Conservation (phyloP, 2,113 vertebrate genomes). For the Phrynosoma platyrhinos region DNA sequence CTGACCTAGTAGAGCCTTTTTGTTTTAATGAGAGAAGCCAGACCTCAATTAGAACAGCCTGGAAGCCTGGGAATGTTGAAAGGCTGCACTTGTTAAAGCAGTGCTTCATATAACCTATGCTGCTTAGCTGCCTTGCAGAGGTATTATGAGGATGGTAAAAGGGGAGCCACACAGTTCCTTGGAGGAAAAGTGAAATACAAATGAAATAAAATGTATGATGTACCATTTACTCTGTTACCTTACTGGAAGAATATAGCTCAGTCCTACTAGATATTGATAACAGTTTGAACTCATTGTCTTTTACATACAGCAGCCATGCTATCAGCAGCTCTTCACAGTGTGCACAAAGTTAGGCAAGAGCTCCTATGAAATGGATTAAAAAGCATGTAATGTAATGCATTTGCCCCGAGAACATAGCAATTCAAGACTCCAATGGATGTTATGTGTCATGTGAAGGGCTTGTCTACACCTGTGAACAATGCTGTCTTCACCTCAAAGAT, state of each 20-base stretch:
- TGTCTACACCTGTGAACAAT: too few species aligned
- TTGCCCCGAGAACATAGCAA: too few species aligned
- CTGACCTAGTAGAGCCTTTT: neutral
- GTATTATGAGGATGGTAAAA: too few species aligned
- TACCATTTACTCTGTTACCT: too few species aligned
- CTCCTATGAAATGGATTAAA: neutral
- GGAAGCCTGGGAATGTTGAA: neutral
- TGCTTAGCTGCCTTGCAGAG: neutral
- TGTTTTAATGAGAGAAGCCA: neutral
- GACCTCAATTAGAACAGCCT: neutral
- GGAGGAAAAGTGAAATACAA: neutral
- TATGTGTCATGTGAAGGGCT: too few species aligned
- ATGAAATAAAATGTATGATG: neutral
- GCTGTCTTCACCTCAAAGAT: too few species aligned
- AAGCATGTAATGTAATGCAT: neutral
- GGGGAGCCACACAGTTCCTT: neutral
- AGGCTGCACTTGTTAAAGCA: neutral
- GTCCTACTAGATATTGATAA: neutral
- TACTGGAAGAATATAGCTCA: neutral
- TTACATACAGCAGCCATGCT: too few species aligned
- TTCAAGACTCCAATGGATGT: neutral
- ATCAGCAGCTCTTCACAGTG: neutral
- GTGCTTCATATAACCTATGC: too few species aligned
- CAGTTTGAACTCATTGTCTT: neutral
- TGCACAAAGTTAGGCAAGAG: neutral